These are phyloP conservation scores for Clangula hyemalis DNA, from an alignment of 2,797 vertebrate species.

Conservation along the genomic window DNA sequence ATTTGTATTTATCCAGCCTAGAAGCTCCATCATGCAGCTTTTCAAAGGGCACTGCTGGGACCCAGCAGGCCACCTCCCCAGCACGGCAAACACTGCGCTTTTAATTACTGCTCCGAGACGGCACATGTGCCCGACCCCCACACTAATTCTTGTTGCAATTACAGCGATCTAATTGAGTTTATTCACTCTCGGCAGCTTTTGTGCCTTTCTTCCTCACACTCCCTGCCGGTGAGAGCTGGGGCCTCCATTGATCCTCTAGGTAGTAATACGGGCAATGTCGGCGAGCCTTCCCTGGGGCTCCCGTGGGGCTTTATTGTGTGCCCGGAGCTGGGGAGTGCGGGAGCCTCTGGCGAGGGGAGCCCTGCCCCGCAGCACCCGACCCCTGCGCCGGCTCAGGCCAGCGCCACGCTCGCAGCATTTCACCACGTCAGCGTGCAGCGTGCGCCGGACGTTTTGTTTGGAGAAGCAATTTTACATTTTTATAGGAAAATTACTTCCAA, in stretches of 20 bases:
- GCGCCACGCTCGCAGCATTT: rapidly evolving
- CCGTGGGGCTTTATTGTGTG: background rate
- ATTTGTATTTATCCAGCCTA: slow-evolving; percentile 68
- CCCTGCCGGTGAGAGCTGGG: slow-evolving; percentile 72
- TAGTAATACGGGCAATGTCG: slow-evolving; percentile 2
- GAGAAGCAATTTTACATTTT: background rate
- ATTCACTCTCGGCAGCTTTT: slow-evolving; percentile 62
- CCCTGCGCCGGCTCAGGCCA: rapidly evolving
- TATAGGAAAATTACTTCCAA: background rate
- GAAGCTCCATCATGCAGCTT: slow-evolving; percentile 57
- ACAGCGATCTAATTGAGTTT: slow-evolving; percentile 73
- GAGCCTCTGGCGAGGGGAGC: background rate
- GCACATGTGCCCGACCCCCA: slow-evolving; percentile 66
- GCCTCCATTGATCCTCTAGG: slow-evolving; percentile 30
- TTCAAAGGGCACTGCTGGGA: slow-evolving; percentile 67
- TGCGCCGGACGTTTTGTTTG: rapidly evolving
- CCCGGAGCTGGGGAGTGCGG: slow-evolving; percentile 29
- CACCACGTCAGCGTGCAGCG: rapidly evolving
- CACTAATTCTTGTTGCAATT: slow-evolving; percentile 72
- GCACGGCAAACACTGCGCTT: slow-evolving; percentile 61
- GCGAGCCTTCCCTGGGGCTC: background rate
- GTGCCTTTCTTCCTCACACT: slow-evolving; percentile 64
- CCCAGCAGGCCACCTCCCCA: slow-evolving; percentile 67
- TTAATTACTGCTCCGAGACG: slow-evolving; percentile 57
- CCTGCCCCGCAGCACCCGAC: background rate